Conservation (phyloP, 2,113 vertebrate species). For the Chlamydotis undulata region DNA sequence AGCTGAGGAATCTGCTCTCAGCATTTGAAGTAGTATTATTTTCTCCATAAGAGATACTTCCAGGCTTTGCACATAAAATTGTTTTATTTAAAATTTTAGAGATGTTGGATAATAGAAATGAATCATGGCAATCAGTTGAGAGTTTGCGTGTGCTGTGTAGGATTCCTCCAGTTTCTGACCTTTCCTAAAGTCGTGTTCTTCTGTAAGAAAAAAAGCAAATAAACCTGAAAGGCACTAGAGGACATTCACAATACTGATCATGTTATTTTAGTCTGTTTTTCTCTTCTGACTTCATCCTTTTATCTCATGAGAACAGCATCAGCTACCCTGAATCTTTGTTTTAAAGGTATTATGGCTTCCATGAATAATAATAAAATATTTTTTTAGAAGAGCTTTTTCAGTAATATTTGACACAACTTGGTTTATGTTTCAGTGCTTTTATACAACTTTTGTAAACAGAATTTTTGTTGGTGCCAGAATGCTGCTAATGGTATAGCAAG, state of each 20-base stretch:
- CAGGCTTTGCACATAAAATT: neutral
- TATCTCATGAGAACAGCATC: neutral
- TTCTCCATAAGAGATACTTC: rapidly evolving
- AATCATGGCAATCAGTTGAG: neutral
- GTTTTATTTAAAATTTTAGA: neutral
- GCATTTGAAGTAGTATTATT: neutral
- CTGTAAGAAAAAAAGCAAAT: neutral
- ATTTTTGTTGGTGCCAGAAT: neutral
- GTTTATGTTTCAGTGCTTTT: neutral
- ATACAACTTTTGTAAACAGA: neutral
- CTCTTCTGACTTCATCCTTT: neutral
- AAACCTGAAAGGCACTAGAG: neutral
- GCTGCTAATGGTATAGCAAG: neutral
- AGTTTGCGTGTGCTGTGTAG: neutral
- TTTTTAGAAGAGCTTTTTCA: neutral
- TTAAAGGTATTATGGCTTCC: neutral
- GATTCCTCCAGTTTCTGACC: neutral
- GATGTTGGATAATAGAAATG: neutral
- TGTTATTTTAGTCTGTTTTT: neutral
- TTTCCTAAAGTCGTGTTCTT: neutral
- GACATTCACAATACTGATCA: neutral
- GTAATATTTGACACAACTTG: neutral
- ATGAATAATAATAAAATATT: neutral
- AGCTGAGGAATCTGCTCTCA: neutral
- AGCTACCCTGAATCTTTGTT: neutral